These are phyloP conservation scores for Alloscopus bannaensis DNA, from an alignment of 2,888 invertebrate genomes.

Conservation along the genomic window DNA sequence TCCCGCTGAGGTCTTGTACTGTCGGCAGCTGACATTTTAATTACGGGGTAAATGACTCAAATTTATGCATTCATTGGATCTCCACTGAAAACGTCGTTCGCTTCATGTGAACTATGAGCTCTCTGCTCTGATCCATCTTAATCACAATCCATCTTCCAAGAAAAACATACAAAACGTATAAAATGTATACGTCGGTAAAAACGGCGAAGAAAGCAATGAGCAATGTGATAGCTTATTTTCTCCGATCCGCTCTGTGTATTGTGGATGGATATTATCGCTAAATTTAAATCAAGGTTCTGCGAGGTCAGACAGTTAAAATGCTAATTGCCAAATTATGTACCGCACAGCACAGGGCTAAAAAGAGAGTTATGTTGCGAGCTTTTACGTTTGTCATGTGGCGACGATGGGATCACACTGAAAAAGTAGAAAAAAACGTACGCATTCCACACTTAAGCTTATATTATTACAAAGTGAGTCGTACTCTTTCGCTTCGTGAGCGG, in stretches of 20 bases:
- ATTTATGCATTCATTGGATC: conserved; percentile 61
- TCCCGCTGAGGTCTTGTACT: conserved; percentile 59
- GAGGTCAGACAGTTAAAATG: conserved; percentile 56
- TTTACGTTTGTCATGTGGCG: conserved; percentile 25
- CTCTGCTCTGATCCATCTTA: conserved; percentile 57
- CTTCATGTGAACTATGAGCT: background rate
- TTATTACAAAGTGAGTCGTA: no score
- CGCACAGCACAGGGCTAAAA: conserved; percentile 44
- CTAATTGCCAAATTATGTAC: conserved; percentile 65
- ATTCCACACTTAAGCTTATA: no score
- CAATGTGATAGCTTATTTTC: conserved; percentile 38
- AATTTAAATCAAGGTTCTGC: conserved; percentile 43
- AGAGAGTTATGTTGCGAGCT: conserved; percentile 41
- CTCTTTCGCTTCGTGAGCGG: no score
- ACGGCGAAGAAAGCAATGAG: conserved; percentile 45
- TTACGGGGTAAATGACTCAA: conserved; percentile 64
- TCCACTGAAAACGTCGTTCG: no score
- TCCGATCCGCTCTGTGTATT: no score
- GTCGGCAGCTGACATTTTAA: conserved; percentile 68
- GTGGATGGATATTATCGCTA: no score
- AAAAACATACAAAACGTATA: conserved; percentile 50
- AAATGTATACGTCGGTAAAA: no score
- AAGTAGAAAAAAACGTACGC: no score
- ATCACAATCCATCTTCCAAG: conserved; percentile 67
- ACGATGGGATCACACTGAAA: background rate